Evolutionary conservation across 2,797 vertebrate species (phyloP).

Genomic region (Gadopsis marmoratus): DNA sequence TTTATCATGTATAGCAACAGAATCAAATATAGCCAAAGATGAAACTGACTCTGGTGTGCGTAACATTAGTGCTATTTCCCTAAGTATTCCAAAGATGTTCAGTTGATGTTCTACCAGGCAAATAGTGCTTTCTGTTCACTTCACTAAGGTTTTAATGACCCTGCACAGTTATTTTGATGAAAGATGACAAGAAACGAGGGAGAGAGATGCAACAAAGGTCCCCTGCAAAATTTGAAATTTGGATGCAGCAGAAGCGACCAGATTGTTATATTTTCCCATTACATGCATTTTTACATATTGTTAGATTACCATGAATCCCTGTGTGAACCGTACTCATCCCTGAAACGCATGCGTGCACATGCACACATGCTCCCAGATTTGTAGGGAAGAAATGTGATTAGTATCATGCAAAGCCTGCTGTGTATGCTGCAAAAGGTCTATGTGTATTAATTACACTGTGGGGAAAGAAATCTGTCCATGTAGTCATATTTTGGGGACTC

Average conservation of each 20-base stretch:
- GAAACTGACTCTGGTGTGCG: not conserved
- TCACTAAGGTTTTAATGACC: not conserved
- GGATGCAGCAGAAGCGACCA: not conserved
- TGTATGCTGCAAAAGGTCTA: not conserved
- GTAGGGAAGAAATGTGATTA: not conserved
- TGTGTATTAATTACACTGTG: not conserved
- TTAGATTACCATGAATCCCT: not conserved
- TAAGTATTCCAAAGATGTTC: no score
- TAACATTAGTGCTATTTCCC: not conserved
- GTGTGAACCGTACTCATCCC: not conserved
- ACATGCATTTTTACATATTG: not conserved
- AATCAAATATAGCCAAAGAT: not conserved
- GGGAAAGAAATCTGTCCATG: not conserved
- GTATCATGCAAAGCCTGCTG: not conserved
- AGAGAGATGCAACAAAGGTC: not conserved
- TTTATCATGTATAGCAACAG: not conserved
- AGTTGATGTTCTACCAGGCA: not conserved
- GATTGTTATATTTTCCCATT: not conserved
- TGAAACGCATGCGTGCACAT: not conserved
- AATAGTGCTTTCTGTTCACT: not conserved
- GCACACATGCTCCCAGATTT: not conserved
- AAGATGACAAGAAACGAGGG: not conserved
- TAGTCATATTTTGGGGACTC: not conserved
- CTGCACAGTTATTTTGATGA: not conserved
- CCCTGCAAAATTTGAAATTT: not conserved